phyloP scores from a whole-genome alignment of 2,888 invertebrate species.

The Dioctria rufipes region DNA sequence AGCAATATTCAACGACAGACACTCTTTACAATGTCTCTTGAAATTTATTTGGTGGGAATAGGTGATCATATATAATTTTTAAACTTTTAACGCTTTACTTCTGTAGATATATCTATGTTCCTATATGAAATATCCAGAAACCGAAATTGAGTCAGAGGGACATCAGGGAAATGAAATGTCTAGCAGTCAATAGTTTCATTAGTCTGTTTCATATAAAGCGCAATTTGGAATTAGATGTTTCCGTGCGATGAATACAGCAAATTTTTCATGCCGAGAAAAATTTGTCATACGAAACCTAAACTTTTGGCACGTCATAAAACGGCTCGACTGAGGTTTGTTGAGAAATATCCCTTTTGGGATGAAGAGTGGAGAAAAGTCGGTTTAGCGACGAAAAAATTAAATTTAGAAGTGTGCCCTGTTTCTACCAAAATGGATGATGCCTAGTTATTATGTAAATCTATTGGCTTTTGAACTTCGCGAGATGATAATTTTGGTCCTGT shows the following conservation, averaged over 20 bases:
- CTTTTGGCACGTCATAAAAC: too few species aligned
- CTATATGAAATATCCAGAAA: neutral
- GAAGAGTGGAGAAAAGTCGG: neutral
- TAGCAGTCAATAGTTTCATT: neutral
- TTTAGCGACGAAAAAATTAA: constrained; percentile 2
- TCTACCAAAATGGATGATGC: neutral
- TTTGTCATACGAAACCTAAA: too few species aligned
- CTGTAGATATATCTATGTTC: too few species aligned
- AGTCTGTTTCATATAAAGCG: neutral
- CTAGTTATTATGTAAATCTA: neutral
- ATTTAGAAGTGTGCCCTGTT: neutral
- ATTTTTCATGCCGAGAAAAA: too few species aligned
- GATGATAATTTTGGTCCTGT: neutral
- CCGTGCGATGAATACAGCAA: neutral
- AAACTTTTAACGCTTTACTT: too few species aligned
- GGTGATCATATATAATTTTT: too few species aligned
- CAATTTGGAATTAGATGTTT: neutral
- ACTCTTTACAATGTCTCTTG: too few species aligned
- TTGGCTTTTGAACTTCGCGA: neutral
- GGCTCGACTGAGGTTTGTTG: too few species aligned
- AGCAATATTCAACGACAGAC: too few species aligned
- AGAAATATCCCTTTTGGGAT: too few species aligned
- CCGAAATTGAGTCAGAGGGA: neutral
- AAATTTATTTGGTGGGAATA: too few species aligned
- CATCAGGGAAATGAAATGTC: constrained; percentile 1